Evolutionary conservation across 53 echinoderm and acorn worm species (phyloP).

Genomic region (Patiria pectinifera): DNA sequence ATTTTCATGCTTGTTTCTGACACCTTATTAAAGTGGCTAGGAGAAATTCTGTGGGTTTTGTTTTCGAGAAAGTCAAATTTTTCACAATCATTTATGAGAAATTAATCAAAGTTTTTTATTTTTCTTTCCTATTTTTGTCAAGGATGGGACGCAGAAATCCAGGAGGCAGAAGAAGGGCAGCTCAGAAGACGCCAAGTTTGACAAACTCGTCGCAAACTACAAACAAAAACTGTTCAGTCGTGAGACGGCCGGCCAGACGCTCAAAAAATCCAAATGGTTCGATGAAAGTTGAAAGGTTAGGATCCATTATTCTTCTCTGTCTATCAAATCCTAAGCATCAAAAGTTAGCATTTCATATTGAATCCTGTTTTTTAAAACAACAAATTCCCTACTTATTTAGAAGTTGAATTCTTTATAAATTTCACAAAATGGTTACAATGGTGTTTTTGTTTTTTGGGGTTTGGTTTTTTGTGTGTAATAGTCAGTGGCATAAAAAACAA

Average conservation of each 20-base stretch:
- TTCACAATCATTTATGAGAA: neutral
- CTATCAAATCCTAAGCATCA: no score
- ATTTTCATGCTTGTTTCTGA: no score
- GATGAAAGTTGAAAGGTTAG: slow-evolving; percentile 20
- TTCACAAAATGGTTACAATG: no score
- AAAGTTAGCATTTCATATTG: neutral
- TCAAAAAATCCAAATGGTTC: slow-evolving; percentile 72
- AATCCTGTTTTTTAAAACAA: neutral
- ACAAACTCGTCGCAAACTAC: slow-evolving; percentile 79
- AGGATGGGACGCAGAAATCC: slow-evolving; percentile 33
- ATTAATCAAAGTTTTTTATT: neutral
- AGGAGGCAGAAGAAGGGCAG: slow-evolving; percentile 59
- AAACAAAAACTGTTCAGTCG: slow-evolving; percentile 76
- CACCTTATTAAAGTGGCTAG: no score
- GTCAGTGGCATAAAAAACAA: no score
- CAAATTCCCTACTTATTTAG: no score
- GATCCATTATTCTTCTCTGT: no score
- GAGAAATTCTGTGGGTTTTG: no score
- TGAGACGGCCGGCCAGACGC: slow-evolving; percentile 22
- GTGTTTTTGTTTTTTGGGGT: no score
- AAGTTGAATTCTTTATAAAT: no score
- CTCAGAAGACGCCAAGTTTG: slow-evolving; percentile 79
- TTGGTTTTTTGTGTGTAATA: no score
- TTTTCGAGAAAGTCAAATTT: no score
- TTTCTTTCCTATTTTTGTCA: neutral